These are phyloP conservation scores for Odontomyia ornata DNA, from an alignment of 2,888 invertebrate species.

Conservation along the genomic window DNA sequence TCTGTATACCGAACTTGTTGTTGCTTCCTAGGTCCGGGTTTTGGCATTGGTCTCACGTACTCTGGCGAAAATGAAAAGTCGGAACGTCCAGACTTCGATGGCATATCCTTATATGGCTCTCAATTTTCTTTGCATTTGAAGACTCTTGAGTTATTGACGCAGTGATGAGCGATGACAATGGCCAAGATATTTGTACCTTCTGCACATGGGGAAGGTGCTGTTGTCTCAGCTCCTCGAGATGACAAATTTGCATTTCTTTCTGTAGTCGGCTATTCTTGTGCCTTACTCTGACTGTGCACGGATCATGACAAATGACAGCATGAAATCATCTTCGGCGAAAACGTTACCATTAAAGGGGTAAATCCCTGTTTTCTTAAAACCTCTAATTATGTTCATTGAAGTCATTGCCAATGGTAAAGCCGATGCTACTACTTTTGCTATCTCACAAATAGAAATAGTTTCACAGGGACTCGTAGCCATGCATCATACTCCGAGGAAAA, in stretches of 20 bases:
- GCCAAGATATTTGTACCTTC: too few species aligned
- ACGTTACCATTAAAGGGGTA: neutral
- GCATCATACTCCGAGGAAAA: neutral
- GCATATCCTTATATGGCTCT: too few species aligned
- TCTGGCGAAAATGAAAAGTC: neutral
- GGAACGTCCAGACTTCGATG: neutral
- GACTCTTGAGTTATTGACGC: too few species aligned
- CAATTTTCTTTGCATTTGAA: too few species aligned
- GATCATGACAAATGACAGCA: neutral
- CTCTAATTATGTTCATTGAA: neutral
- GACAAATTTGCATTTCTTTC: neutral
- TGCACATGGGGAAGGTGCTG: too few species aligned
- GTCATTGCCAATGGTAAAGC: neutral
- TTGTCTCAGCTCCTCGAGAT: too few species aligned
- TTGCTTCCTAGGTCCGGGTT: neutral
- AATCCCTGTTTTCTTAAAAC: neutral
- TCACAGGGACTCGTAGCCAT: neutral
- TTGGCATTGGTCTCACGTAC: neutral
- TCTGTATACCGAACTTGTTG: neutral
- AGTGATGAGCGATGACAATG: too few species aligned
- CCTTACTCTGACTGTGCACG: neutral
- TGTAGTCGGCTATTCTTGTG: neutral
- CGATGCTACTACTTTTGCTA: neutral
- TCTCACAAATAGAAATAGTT: neutral
- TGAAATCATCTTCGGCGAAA: neutral